Evolutionary conservation across 1,140 invertebrate genomes (phyloP).

Genomic region (Danaus plexippus): DNA sequence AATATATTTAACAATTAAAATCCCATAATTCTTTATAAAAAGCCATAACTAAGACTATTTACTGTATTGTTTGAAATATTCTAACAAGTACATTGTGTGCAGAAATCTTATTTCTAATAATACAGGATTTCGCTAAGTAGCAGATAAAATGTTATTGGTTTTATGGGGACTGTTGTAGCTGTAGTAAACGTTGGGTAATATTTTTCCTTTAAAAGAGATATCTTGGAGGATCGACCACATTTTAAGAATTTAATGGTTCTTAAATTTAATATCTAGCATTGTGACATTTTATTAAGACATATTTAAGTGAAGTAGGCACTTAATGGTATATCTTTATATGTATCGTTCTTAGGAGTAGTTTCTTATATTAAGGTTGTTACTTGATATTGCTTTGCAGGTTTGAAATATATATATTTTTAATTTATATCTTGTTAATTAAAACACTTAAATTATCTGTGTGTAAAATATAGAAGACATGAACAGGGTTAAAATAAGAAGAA

Average conservation of each 20-base stretch:
- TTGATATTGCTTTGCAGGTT: neutral
- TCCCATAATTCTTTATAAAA: slow-evolving; percentile 17
- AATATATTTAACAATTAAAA: too few species aligned
- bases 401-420: neutral
- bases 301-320: slow-evolving; percentile 18
- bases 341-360: neutral
- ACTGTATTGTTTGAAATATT: too few species aligned
- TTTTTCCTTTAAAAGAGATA: slow-evolving; percentile 24
- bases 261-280: slow-evolving; percentile 20
- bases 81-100: too few species aligned
- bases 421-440: neutral
- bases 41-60: too few species aligned
- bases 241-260: slow-evolving; percentile 28
- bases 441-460: neutral
- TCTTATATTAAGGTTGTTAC: too few species aligned
- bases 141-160: slow-evolving; percentile 49
- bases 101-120: slow-evolving; percentile 31
- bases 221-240: slow-evolving; percentile 17
- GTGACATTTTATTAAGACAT: slow-evolving; percentile 24
- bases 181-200: slow-evolving; percentile 25
- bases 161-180: slow-evolving; percentile 35
- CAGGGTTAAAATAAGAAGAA: too few species aligned
- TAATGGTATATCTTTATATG: slow-evolving; percentile 7
- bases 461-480: too few species aligned
- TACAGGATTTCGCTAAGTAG: slow-evolving; percentile 50